Base-by-base conservation (phyloP, 2,888 invertebrate species). In the Dasysyrphus albostriatus region DNA sequence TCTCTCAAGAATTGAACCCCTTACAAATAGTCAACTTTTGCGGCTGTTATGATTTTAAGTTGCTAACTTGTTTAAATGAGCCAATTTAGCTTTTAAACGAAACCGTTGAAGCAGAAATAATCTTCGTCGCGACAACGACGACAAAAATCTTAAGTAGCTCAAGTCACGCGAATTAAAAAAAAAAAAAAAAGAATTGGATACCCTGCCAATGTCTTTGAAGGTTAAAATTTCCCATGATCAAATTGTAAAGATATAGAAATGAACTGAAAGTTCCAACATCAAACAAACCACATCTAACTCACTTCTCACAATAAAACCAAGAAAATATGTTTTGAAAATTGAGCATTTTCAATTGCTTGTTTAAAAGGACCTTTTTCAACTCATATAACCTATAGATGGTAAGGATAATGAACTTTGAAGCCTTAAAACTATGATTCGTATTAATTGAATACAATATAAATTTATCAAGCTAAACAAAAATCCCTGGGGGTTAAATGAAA, bases 281-380 rank as follows among this genome's bases (percentile, higher is more conserved):
- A 58, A 58, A 58, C 58, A 58, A 58, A 58, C 58, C 58, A 0
- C 58, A 58, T 1, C 16, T 37, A 6, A 58, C 16, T 37, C 58
- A 58, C 56, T 54, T 34, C 6, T 37, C 34, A 58, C 58, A 32
- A 16, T 16, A 34, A 29, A n/a, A 29, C 54, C 7, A 54, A 7
- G n/a, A 29, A 54, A 32, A 54, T 32, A 2, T 54, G 14, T 29
- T 32, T 32, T n/a, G 29, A 32, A 54, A 54, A 54, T 54, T 1
- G 4, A 8, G 54, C 32, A 32, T 2, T 54, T 54, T 29, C 24
- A 54, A 54, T 32, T 14, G 49, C 2, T 29, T 29, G 54, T 14
- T 14, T 3, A 14, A 29, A 54, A 14, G 7, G 2, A 14, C 1
- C 32, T 32, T 32, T 54, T 29, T n/a, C 3, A 9, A 4, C 9